A percentile compares a stretch with the other conserved stretches of the same genome.
phyloP scores from a whole-genome alignment of 2,113 vertebrate species.

The Calidris pugnax region DNA sequence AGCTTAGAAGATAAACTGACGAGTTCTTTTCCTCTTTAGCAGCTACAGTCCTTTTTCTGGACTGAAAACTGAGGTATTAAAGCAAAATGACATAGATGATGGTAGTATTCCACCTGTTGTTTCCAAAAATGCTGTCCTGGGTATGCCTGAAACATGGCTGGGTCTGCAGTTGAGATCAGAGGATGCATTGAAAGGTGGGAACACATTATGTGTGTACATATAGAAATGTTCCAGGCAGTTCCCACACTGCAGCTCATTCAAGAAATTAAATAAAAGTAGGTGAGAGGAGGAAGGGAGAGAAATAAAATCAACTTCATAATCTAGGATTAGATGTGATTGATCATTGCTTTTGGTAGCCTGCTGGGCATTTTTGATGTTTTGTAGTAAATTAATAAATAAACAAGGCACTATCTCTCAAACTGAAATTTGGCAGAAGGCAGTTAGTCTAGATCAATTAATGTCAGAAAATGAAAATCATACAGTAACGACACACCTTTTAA shows the following conservation, averaged over 20 bases:
- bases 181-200: neutral
- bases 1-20: neutral
- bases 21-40: neutral
- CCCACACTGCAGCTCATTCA: neutral
- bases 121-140: neutral
- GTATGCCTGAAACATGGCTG: neutral
- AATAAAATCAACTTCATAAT: neutral
- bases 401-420: neutral
- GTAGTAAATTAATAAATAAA: constrained; percentile 49
- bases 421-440: constrained; percentile 28
- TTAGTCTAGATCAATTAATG: constrained; percentile 33
- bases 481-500: neutral
- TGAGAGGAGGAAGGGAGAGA: neutral
- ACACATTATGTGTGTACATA: neutral
- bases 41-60: neutral
- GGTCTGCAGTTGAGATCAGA: neutral
- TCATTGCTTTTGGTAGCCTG: neutral
- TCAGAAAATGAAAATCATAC: neutral
- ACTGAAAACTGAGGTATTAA: neutral
- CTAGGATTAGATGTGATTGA: neutral
- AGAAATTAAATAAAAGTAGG: neutral
- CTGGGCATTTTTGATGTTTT: constrained; percentile 7
- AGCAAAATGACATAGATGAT: neutral
- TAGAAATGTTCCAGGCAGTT: neutral
- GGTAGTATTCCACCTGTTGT: neutral